Percentiles rank a stretch among this genome's conserved stretches.
phyloP scores from a whole-genome alignment of 2,797 vertebrate species.

The Lagocephalus sceleratus region DNA sequence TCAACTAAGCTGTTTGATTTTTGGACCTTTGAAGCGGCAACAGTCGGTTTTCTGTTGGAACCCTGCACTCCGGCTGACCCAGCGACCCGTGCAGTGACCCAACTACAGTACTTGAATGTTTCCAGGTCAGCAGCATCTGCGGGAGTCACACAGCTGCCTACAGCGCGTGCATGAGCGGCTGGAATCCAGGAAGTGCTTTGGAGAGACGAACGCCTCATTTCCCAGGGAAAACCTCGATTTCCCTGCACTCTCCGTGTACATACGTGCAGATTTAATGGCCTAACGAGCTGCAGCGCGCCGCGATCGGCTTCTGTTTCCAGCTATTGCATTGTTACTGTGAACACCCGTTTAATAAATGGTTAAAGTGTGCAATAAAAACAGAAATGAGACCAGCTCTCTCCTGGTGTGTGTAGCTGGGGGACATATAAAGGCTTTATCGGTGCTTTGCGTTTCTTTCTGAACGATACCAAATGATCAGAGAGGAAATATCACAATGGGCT shows the following conservation, averaged over 20 bases:
- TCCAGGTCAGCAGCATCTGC: constrained; percentile 55
- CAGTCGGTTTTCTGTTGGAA: constrained; percentile 34
- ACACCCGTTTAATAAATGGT: constrained; percentile 77
- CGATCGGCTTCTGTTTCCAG: constrained; percentile 69
- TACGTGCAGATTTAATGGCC: constrained; percentile 66
- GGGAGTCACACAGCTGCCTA: constrained; percentile 39
- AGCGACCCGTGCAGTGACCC: constrained; percentile 71
- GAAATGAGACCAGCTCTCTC: constrained; percentile 26
- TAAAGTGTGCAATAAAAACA: constrained; percentile 78
- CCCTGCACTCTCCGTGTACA: constrained; percentile 67
- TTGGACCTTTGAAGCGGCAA: constrained; percentile 30
- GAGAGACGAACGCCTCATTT: constrained; percentile 24
- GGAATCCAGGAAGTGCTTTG: constrained; percentile 23
- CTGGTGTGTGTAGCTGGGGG: constrained; percentile 10
- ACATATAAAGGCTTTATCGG: neutral
- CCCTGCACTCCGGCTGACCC: constrained; percentile 58
- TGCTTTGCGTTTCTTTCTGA: neutral
- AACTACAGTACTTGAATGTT: constrained; percentile 77
- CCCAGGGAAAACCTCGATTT: constrained; percentile 33
- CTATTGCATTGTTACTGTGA: constrained; percentile 80
- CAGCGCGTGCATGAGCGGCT: constrained; percentile 11
- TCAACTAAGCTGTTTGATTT: constrained; percentile 5
- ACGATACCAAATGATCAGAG: no score
- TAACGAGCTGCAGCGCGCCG: constrained; percentile 59
- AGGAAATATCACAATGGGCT: no score